Evolutionary conservation across 1,140 invertebrate species (phyloP).

Genomic region (Cherax destructor): DNA sequence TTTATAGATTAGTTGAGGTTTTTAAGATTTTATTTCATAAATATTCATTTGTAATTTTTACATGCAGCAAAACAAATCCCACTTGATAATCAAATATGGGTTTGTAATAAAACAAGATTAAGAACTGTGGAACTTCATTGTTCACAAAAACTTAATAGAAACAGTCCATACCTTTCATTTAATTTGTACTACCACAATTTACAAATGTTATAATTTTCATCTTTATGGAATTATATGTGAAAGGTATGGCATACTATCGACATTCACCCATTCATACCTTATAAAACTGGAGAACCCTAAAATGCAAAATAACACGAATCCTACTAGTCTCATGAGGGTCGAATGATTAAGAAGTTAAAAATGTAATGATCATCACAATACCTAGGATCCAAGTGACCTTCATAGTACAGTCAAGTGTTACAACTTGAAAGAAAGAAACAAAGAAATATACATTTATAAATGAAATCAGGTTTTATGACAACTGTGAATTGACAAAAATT

Average conservation of each 20-base stretch:
- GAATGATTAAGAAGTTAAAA: not conserved
- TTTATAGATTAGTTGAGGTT: not conserved
- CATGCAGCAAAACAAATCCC: not conserved
- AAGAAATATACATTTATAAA: constrained; percentile 42
- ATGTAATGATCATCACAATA: constrained; percentile 1
- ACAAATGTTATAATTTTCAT: constrained; percentile 16
- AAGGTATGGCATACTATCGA: constrained; percentile 35
- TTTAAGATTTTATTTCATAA: not conserved
- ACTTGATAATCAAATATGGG: not conserved
- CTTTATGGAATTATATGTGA: constrained; percentile 31
- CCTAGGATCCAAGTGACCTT: not conserved
- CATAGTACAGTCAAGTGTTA: not conserved
- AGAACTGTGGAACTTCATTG: constrained; percentile 45
- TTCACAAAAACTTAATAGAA: constrained; percentile 36
- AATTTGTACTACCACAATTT: constrained; percentile 48
- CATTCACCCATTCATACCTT: constrained; percentile 44
- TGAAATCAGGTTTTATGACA: constrained; percentile 16
- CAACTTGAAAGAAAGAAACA: not conserved
- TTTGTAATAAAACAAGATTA: constrained; percentile 5
- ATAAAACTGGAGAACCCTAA: constrained; percentile 36
- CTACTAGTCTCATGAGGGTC: constrained; percentile 3
- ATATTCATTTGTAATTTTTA: not conserved
- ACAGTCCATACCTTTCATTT: constrained; percentile 54
- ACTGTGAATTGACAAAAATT: constrained; percentile 3
- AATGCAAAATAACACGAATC: constrained; percentile 32